These are phyloP conservation scores for Sciaenops ocellatus DNA, from an alignment of 2,797 vertebrate species.

Conservation along the genomic window DNA sequence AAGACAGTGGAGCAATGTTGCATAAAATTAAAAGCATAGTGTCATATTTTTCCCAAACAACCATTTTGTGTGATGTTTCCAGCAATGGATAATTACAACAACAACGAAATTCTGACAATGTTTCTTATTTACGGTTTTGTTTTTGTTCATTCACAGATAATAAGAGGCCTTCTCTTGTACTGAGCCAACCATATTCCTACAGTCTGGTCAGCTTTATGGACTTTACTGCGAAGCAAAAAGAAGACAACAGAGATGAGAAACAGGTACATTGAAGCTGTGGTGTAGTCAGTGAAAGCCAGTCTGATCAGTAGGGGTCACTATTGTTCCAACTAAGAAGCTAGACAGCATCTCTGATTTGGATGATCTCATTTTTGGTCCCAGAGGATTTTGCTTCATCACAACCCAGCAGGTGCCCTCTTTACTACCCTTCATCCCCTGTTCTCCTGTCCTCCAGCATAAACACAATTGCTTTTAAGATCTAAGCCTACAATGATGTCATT, in stretches of 20 bases:
- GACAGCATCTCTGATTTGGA: slow-evolving; percentile 48
- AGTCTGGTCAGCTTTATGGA: slow-evolving; percentile 44
- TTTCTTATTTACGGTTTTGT: not conserved
- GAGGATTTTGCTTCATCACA: slow-evolving; percentile 69
- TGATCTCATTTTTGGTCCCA: slow-evolving; percentile 80
- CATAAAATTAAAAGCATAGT: slow-evolving; percentile 42
- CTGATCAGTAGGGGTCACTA: slow-evolving; percentile 77
- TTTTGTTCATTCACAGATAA: slow-evolving; percentile 51
- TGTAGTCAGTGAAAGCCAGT: not conserved
- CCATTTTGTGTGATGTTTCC: slow-evolving; percentile 3
- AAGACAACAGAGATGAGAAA: slow-evolving; percentile 51
- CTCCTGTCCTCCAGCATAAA: slow-evolving; percentile 69
- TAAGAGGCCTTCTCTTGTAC: not conserved
- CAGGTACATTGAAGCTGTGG: slow-evolving; percentile 51
- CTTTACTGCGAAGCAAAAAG: slow-evolving; percentile 42
- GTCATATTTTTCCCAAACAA: slow-evolving; percentile 7
- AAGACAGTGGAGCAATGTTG: slow-evolving; percentile 45
- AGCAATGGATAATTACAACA: not conserved
- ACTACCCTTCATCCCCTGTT: slow-evolving; percentile 59
- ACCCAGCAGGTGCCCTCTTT: slow-evolving; percentile 78
- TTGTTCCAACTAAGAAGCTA: slow-evolving; percentile 64
- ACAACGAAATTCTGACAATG: not conserved
- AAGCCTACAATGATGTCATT: slow-evolving; percentile 69
- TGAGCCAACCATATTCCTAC: slow-evolving; percentile 29
- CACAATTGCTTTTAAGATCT: slow-evolving; percentile 52